Percentiles rank a stretch among this genome's conserved stretches.
Evolutionary conservation across 2,888 invertebrate species (phyloP).

Genomic region (Pantelozetes paolii): DNA sequence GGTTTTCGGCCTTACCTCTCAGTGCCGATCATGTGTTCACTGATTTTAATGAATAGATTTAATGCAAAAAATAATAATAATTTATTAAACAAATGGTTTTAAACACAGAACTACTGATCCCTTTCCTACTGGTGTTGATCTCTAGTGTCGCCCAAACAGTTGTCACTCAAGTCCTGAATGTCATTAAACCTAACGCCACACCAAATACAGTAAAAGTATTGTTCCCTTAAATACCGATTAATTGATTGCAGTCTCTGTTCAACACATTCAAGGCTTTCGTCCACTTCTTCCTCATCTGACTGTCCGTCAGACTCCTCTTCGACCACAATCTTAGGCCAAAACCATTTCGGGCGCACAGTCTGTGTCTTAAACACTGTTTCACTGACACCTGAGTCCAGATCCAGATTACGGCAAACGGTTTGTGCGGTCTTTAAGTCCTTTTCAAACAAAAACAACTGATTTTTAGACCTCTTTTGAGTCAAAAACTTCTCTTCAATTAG

Average conservation of each 20-base stretch:
- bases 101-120: too few relatives aligned
- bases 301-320: not conserved
- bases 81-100: too few relatives aligned
- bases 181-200: slow-evolving; percentile 67
- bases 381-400: slow-evolving; percentile 55
- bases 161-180: slow-evolving; percentile 59
- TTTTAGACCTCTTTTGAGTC: slow-evolving; percentile 56
- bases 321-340: slow-evolving; percentile 57
- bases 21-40: too few relatives aligned
- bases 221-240: slow-evolving; percentile 64
- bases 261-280: slow-evolving; percentile 50
- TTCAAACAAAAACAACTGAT: slow-evolving; percentile 55
- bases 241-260: slow-evolving; percentile 62
- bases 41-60: too few relatives aligned
- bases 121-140: slow-evolving; percentile 60
- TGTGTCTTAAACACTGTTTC: slow-evolving; percentile 51
- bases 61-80: too few relatives aligned
- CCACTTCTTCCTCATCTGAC: slow-evolving; percentile 39
- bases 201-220: slow-evolving; percentile 72
- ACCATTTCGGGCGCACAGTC: slow-evolving; percentile 58
- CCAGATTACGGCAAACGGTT: slow-evolving; percentile 60
- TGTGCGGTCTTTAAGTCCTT: slow-evolving; percentile 57
- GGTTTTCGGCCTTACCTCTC: too few relatives aligned
- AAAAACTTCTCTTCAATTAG: slow-evolving; percentile 56
- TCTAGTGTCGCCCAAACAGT: slow-evolving; percentile 65